phyloP scores from a whole-genome alignment of 2,113 vertebrate species.

The Pseudorasbora parva region DNA sequence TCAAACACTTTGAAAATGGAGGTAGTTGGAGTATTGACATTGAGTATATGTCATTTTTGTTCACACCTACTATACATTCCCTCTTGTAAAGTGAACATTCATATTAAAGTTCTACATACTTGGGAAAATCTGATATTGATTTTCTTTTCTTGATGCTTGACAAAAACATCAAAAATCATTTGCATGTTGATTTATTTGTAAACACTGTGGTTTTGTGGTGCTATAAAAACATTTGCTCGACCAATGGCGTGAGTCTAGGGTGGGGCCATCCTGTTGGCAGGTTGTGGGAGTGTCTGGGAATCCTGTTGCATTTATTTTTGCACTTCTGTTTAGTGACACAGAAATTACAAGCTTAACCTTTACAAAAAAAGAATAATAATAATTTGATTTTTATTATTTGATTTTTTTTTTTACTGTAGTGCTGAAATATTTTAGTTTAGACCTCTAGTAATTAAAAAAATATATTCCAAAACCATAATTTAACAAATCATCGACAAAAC shows the following conservation, averaged over 20 bases:
- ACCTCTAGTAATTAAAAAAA: neutral
- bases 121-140: neutral
- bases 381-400: too few relatives aligned
- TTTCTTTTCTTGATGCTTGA: neutral
- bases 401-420: neutral
- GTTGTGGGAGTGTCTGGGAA: neutral
- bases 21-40: too few relatives aligned
- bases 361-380: too few relatives aligned
- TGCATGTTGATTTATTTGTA: neutral
- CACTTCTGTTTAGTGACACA: neutral
- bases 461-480: neutral
- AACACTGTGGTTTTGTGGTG: conserved; percentile 12
- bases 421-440: neutral
- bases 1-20: neutral
- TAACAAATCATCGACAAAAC: neutral
- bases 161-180: neutral
- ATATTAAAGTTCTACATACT: neutral
- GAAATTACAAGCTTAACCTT: neutral
- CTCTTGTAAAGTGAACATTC: neutral
- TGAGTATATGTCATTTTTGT: neutral
- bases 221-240: conserved; percentile 10
- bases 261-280: neutral
- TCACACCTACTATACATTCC: neutral
- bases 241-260: neutral
- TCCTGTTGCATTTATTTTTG: neutral